Base-by-base conservation (phyloP, 37 sponge, comb jelly and placozoan species). In the Chondrilla cf. caribensis region DNA sequence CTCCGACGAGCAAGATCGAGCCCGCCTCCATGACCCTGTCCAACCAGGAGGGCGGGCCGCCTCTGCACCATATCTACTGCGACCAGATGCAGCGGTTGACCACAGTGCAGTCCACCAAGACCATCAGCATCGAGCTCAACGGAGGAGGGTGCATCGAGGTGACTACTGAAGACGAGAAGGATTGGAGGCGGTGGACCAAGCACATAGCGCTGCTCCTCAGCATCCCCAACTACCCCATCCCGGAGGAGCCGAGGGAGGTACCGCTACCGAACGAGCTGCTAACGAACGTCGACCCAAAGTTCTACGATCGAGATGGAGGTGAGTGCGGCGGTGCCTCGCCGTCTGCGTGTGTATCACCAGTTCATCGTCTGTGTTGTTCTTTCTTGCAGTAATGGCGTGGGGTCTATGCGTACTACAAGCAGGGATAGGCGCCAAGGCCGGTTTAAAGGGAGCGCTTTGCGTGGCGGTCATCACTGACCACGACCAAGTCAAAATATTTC, bases 311-410 rank as follows among this genome's bases (percentile, higher is more conserved):
- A 39, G 22, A 73, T 9, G 76, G 76, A 73, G 76, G 76, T 73
- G 15, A 33, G n/a, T n/a, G n/a, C n/a, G n/a, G n/a, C n/a, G n/a
- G n/a, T n/a, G 60, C 9, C 25, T n/a, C 25, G 22, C 57, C 17
- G 60, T 26, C 22, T 59, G 60, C 60, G 7, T 26, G 22, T 6
- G 60, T n/a, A 59, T 6, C 25, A 3, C 25, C 25, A 2, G 2
- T 59, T 2, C 7, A 26, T 11, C 57, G 15, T n/a, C n/a, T n/a
- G 11, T 54, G 11, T 54, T 11, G 17, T 54, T 54, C 11, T 54
- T n/a, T n/a, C 31, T 70, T 6, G 76, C 44, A 73, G 76, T 73
- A 11, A 73, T 73, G 76, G 76, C 76, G 1, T 73, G 76, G 76
- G 76, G 43, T 2, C 22, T 73, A 3, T 37, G 38, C 24, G 76